phyloP scores from a whole-genome alignment of 2,797 vertebrate species.

The Channallabes apus region DNA sequence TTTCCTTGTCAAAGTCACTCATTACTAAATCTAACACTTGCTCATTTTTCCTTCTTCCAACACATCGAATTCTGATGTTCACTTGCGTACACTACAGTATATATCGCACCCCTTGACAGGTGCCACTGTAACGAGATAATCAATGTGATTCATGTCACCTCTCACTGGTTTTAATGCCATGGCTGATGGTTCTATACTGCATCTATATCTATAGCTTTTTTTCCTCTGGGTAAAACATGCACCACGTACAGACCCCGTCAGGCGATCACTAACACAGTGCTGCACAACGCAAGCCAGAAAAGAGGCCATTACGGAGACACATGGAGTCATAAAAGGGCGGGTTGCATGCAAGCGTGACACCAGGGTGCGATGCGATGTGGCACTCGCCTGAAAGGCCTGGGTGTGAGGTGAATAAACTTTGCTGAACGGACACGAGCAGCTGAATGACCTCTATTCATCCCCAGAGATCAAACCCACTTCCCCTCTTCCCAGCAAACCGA shows the following conservation, averaged over 20 bases:
- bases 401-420: slow-evolving; percentile 57
- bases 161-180: no score
- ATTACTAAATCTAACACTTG: no score
- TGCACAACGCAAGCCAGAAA: slow-evolving; percentile 2
- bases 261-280: background rate
- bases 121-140: no score
- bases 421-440: slow-evolving; percentile 58
- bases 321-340: slow-evolving; percentile 44
- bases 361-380: background rate
- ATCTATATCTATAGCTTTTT: background rate
- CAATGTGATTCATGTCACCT: no score
- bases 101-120: no score
- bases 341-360: slow-evolving; percentile 35
- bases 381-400: slow-evolving; percentile 43
- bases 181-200: no score
- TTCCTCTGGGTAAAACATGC: background rate
- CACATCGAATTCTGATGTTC: no score
- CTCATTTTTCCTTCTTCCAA: no score
- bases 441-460: slow-evolving; percentile 78
- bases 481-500: slow-evolving; percentile 53
- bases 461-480: slow-evolving; percentile 73
- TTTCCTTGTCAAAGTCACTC: no score
- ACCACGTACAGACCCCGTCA: background rate
- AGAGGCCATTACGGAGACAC: slow-evolving; percentile 34
- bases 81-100: no score